Base-by-base conservation (phyloP, 2,888 invertebrate genomes). In the Siphlonurus alternatus region DNA sequence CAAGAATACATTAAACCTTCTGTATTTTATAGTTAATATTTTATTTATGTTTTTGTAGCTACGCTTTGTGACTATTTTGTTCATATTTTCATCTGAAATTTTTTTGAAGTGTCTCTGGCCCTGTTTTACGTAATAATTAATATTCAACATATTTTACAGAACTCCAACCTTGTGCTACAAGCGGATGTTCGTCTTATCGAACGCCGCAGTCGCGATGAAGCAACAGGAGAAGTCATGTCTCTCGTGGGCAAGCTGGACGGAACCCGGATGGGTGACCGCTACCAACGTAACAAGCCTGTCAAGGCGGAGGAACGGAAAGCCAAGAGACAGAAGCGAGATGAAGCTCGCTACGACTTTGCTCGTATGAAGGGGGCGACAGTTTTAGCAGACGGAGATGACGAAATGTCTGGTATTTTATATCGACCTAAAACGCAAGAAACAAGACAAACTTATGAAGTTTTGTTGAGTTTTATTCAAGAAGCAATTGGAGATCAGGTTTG, bases 141-240 rank as follows among this genome's bases (percentile, higher is more conserved):
- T 38, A 38, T 38, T n/a, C n/a, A n/a, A n/a, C n/a, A n/a, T 65
- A 68, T 65, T 67, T 78, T 81, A 15, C 76, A 97, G 96, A 99
- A 99, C 76, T 99, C 99, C 0, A 99, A 99, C 83, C 89, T 99
- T 78, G 99, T 99, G 61, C 81, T 99, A 71, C 97, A 97, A 93
- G 98, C 98, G 65, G 99, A 99, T 81, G 92, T 97, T 53, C 86
- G 97, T 61, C 83, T 99, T 38, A 98, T 99, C 67, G 99, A 99
- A 76, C 81, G 96, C 69, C 84, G 98, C 67, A 92, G 94, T 63
- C 84, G 97, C 70, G 98, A 99, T 94, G 99, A 99, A 78, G 96
- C 99, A 0, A 99, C 99, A 0, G 97, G 99, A 23, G 99, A 99
- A 78, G 99, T 99, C 69, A 84, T 97, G 77, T 93, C 98, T 65